Evolutionary conservation across 2,113 vertebrate species (phyloP).

Genomic region (Microtus ochrogaster): DNA sequence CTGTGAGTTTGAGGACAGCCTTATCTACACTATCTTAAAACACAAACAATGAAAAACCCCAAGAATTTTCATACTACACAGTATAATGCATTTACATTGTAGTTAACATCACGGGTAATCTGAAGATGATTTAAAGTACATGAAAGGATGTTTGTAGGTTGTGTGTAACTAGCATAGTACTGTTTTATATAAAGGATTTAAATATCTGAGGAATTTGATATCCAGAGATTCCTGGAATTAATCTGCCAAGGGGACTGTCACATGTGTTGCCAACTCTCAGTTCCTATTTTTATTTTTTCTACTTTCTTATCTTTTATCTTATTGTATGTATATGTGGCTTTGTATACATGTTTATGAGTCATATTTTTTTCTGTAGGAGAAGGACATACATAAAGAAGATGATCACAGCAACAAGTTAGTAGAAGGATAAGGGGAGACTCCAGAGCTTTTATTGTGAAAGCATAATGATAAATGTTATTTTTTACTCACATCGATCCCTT

Average conservation of each 20-base stretch:
- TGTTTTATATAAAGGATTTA: not conserved
- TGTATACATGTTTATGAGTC: not conserved
- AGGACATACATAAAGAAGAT: not conserved
- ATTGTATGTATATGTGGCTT: not conserved
- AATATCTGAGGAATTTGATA: not conserved
- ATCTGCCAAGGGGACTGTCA: not conserved
- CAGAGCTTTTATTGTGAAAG: not conserved
- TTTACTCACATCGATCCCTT: not conserved
- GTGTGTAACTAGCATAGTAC: not conserved
- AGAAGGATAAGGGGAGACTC: not conserved
- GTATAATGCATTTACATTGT: not conserved
- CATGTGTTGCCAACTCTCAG: not conserved
- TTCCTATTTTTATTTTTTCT: not conserved
- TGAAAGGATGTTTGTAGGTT: not conserved
- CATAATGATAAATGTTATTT: conserved; percentile 9
- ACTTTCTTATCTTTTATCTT: conserved; percentile 20
- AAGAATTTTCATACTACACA: not conserved
- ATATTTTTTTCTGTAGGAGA: not conserved
- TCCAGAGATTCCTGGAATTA: not conserved
- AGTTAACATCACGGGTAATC: not conserved
- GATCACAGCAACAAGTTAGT: not conserved
- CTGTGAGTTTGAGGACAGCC: not conserved
- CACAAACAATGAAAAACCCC: not conserved
- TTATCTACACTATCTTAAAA: not conserved
- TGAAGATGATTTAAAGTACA: not conserved